phyloP scores from a whole-genome alignment of 1,140 invertebrate species.

The Drosophila carrolli region DNA sequence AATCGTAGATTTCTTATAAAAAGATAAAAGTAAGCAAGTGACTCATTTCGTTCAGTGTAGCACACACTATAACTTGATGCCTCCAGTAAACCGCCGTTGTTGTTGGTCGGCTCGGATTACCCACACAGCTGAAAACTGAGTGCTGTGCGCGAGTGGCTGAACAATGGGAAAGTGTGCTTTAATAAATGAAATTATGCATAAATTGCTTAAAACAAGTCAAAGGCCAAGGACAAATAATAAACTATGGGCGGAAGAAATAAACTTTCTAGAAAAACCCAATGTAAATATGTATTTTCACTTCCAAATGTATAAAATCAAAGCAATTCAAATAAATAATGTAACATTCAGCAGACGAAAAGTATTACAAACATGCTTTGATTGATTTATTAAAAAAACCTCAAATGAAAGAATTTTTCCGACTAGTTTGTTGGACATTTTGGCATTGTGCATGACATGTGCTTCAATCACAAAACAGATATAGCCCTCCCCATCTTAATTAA shows the following conservation, averaged over 20 bases:
- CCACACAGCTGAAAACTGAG: slow-evolving; percentile 20
- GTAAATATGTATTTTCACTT: not conserved
- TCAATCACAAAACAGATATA: slow-evolving; percentile 7
- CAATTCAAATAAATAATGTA: not conserved
- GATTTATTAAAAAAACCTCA: no score
- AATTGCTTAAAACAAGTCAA: slow-evolving; percentile 31
- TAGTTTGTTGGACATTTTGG: not conserved
- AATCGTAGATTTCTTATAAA: no score
- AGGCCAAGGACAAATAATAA: not conserved
- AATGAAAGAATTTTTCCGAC: not conserved
- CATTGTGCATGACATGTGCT: not conserved
- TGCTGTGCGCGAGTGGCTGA: slow-evolving; percentile 17
- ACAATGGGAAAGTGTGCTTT: slow-evolving; percentile 17
- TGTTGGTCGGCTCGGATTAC: slow-evolving; percentile 41
- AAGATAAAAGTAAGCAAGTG: no score
- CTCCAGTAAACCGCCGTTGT: slow-evolving; percentile 15
- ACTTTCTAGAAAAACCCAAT: not conserved
- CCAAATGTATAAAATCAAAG: not conserved
- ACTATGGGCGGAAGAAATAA: not conserved
- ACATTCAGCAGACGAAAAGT: not conserved
- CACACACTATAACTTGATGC: slow-evolving; percentile 20
- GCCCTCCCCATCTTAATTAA: slow-evolving; percentile 17
- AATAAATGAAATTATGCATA: slow-evolving; percentile 30
- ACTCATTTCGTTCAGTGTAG: not conserved
- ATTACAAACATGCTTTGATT: no score